These are phyloP conservation scores for Strix uralensis DNA, from an alignment of 2,113 vertebrate species.

Conservation along the genomic window DNA sequence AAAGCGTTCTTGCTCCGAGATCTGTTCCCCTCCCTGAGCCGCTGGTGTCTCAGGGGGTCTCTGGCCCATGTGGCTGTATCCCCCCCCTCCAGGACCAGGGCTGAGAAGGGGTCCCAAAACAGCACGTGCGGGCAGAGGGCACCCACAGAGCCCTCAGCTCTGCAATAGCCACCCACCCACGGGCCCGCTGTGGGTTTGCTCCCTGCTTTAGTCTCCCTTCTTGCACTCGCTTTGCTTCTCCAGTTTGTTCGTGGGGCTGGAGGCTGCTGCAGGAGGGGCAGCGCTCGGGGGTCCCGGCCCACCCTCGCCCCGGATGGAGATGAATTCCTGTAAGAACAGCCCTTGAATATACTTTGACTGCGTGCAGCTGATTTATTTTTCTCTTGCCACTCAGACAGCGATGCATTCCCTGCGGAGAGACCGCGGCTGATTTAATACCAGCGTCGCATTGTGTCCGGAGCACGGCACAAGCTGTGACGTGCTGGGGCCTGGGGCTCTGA, in stretches of 20 bases:
- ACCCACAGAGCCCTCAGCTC: not conserved
- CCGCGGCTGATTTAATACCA: not conserved
- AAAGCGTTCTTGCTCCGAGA: fast-evolving
- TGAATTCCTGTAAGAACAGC: not conserved
- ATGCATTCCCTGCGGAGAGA: not conserved
- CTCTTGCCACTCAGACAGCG: not conserved
- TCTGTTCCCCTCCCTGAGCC: not conserved
- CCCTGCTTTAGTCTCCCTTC: not conserved
- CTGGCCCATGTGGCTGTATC: not conserved
- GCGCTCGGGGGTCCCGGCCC: not conserved
- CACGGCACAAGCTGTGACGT: not conserved
- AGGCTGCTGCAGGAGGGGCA: not conserved
- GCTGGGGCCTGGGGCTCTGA: not conserved
- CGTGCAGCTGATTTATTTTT: not conserved
- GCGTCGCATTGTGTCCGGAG: fast-evolving
- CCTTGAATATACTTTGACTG: not conserved
- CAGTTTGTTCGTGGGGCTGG: not conserved
- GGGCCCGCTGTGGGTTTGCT: not conserved
- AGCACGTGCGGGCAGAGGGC: fast-evolving
- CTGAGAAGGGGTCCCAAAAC: not conserved
- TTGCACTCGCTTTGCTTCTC: not conserved
- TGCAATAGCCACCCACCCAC: fast-evolving
- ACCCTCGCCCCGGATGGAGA: fast-evolving
- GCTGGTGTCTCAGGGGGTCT: not conserved
- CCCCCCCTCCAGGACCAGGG: not conserved